Base-by-base conservation (phyloP, 1,140 invertebrate genomes). In the Luehdorfia chinensis region DNA sequence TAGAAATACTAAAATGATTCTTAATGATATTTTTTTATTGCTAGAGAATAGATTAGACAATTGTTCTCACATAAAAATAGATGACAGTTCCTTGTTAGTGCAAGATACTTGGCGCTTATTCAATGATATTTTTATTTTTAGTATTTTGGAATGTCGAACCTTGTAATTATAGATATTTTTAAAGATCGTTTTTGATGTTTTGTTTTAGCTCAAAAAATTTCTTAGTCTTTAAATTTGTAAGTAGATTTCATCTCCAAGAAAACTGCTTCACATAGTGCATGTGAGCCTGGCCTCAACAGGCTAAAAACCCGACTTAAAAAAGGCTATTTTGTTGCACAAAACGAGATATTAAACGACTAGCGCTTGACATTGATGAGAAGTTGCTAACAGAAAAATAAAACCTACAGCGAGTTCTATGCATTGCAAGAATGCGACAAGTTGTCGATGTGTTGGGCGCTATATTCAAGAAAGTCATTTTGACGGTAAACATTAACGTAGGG, bases 401-500 rank as follows among this genome's bases (percentile, higher is more conserved):
- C 19, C 36, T 13, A 37, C 27, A 37, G 19, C 0, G 21, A 13
- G 21, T 37, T 37, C 34, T 37, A 37, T 37, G 12, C 18, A 50
- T 25, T 28, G 32, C 39, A 31, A 45, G 28, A 28, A 41, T 41
- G 43, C 50, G 49, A 55, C 54, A 49, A 51, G 32, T 53, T 50
- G 37, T 73, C 55, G 60, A n/a, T n/a, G n/a, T n/a, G n/a, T n/a
- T n/a, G n/a, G n/a, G 44, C 53, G 51, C 48, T 31, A 49, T 47
- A 44, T 44, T 62, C 63, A 84, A 83, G 69, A 75, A 79, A 80
- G 73, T 75, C 75, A 80, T 85, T 75, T 62, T 61, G 55, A 50
- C 32, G 57, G 72, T 66, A 78, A 80, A 84, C 78, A 84, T 75
- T 80, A 81, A 74, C 59, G 60, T 48, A 69, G 63, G 67, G 63